Conservation (phyloP, 2,113 vertebrate genomes). For the Sorex fumeus region DNA sequence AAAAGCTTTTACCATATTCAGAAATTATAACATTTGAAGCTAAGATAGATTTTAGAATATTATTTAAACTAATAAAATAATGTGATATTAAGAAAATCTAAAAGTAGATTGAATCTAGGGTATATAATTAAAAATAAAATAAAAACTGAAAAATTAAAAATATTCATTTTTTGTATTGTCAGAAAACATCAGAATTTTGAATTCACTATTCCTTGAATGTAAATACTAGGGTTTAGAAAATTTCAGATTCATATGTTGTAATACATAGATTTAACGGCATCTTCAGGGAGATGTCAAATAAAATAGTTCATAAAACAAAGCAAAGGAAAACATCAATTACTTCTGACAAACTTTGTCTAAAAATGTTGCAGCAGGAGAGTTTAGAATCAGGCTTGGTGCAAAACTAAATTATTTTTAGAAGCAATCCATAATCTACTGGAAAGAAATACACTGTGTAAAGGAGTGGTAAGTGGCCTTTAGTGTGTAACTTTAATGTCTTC, state of each 20-base stretch:
- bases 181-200: not conserved
- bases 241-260: not conserved
- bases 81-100: not conserved
- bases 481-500: slow-evolving; percentile 74
- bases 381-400: not conserved
- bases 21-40: not conserved
- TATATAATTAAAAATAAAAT: not conserved
- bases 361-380: not conserved
- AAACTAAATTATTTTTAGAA: slow-evolving; percentile 44
- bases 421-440: not conserved
- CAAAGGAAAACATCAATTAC: not conserved
- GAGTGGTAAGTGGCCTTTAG: slow-evolving; percentile 3
- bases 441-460: slow-evolving; percentile 33
- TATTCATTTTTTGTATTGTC: not conserved
- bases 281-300: not conserved
- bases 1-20: not conserved
- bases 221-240: not conserved
- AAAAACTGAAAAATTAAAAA: not conserved
- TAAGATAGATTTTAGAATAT: not conserved
- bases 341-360: not conserved
- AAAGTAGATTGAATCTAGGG: not conserved
- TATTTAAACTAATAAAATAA: not conserved
- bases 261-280: fast-evolving
- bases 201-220: not conserved
- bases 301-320: not conserved